Conservation (phyloP, 2,888 invertebrate species). For the Drosophila colorata region DNA sequence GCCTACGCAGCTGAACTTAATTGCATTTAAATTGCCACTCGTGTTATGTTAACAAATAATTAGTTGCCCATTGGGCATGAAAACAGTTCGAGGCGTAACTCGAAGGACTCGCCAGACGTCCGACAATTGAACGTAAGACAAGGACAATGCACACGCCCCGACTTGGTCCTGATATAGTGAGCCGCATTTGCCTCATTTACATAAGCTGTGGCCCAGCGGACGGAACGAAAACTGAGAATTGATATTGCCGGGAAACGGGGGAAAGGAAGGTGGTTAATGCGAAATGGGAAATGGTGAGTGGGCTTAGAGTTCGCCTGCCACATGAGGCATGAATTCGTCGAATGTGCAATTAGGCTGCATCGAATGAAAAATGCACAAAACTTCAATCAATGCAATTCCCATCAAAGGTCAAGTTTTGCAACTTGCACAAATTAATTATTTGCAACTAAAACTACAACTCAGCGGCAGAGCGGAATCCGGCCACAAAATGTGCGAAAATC, state of each 20-base stretch:
- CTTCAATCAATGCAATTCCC: slow-evolving; percentile 58
- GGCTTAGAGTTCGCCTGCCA: slow-evolving; percentile 19
- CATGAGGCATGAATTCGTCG: slow-evolving; percentile 20
- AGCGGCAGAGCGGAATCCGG: slow-evolving; percentile 43
- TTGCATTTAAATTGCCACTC: slow-evolving; percentile 81
- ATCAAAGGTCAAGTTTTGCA: slow-evolving; percentile 38
- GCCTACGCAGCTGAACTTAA: slow-evolving; percentile 63
- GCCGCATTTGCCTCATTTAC: slow-evolving; percentile 65
- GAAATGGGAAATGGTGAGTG: slow-evolving; percentile 13
- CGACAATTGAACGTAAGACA: slow-evolving; percentile 56
- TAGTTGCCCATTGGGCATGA: slow-evolving; percentile 77
- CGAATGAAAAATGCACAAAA: slow-evolving; percentile 57
- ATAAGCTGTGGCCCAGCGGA: slow-evolving; percentile 54
- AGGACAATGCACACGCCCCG: slow-evolving; percentile 52
- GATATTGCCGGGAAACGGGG: slow-evolving; percentile 10
- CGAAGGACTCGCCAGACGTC: slow-evolving; percentile 38
- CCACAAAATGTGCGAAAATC: slow-evolving; percentile 73
- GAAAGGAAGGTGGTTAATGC: slow-evolving; percentile 6
- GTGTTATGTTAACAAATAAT: slow-evolving; percentile 83
- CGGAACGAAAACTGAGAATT: slow-evolving; percentile 14
- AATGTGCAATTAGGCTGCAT: slow-evolving; percentile 44
- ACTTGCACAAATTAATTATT: slow-evolving; percentile 73
- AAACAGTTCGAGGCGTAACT: slow-evolving; percentile 50
- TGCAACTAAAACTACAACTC: slow-evolving; percentile 36
- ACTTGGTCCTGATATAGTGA: slow-evolving; percentile 6